Conservation (phyloP, 2,888 invertebrate genomes). For the Acanthosoma haemorrhoidale region DNA sequence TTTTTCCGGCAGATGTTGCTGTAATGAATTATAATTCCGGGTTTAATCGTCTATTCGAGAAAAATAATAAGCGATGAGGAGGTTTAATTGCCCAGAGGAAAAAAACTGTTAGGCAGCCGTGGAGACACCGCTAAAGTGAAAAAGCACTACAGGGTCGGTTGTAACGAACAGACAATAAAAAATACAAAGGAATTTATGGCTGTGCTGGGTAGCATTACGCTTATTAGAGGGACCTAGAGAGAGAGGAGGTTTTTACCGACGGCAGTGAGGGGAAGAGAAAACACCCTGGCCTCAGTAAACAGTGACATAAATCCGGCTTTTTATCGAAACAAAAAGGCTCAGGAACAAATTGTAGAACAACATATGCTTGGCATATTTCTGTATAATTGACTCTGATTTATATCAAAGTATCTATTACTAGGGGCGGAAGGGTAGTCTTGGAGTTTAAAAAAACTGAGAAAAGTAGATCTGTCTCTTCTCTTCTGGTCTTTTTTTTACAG, state of each 20-base stretch:
- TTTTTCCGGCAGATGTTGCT: too few species aligned
- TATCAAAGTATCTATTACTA: not conserved
- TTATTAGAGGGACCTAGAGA: too few species aligned
- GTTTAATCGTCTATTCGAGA: not conserved
- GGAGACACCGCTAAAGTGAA: not conserved
- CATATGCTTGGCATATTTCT: slow-evolving; percentile 7
- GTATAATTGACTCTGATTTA: slow-evolving; percentile 17
- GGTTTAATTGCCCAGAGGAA: not conserved
- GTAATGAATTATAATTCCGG: not conserved
- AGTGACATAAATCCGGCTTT: slow-evolving; percentile 11
- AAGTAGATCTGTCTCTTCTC: too few species aligned
- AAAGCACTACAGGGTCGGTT: not conserved
- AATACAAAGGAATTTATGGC: not conserved
- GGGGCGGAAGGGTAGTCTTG: not conserved
- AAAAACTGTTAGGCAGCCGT: not conserved
- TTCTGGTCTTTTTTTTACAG: too few species aligned
- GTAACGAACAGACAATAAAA: slow-evolving; percentile 9
- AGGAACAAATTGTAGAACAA: slow-evolving; percentile 6
- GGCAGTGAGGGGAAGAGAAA: not conserved
- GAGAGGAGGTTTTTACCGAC: not conserved
- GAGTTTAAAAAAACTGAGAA: not conserved
- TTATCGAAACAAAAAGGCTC: not conserved
- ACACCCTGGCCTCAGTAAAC: not conserved
- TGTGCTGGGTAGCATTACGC: not conserved
- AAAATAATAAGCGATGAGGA: not conserved